phyloP scores from a whole-genome alignment of 2,797 vertebrate species.

The Zenarchopterus dispar region DNA sequence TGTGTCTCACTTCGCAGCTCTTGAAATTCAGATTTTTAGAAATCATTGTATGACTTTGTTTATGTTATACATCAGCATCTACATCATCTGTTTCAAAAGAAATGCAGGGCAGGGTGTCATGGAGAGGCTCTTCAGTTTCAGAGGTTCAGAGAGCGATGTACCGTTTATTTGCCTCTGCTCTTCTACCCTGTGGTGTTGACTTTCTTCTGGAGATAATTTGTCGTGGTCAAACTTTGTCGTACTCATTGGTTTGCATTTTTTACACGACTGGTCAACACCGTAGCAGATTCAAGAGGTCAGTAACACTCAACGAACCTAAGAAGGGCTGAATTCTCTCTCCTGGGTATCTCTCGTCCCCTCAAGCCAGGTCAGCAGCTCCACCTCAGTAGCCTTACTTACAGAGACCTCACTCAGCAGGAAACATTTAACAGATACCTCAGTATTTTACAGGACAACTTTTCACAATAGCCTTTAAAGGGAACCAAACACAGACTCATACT shows the following conservation, averaged over 20 bases:
- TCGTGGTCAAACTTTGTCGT: conserved; percentile 5
- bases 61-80: conserved; percentile 46
- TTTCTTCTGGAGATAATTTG: background rate
- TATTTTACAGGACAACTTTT: conserved; percentile 61
- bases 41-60: conserved; percentile 39
- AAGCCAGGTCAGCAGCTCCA: conserved; percentile 76
- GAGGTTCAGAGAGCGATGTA: conserved; percentile 17
- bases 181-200: conserved; percentile 9
- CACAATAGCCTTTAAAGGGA: conserved; percentile 76
- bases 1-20: conserved; percentile 57
- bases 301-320: conserved; percentile 18
- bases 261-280: conserved; percentile 6
- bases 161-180: conserved; percentile 9
- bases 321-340: conserved; percentile 9
- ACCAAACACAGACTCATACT: conserved; percentile 65
- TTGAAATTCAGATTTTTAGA: conserved; percentile 42
- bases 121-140: conserved; percentile 21
- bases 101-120: conserved; percentile 38
- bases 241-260: conserved; percentile 2
- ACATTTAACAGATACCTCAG: conserved; percentile 78
- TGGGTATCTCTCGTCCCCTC: conserved; percentile 20
- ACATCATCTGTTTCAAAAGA: conserved; percentile 52
- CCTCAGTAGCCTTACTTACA: conserved; percentile 80
- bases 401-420: conserved; percentile 73
- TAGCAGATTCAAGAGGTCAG: background rate